Base-by-base conservation (phyloP, 1,140 invertebrate species). In the Laupala kohalensis region DNA sequence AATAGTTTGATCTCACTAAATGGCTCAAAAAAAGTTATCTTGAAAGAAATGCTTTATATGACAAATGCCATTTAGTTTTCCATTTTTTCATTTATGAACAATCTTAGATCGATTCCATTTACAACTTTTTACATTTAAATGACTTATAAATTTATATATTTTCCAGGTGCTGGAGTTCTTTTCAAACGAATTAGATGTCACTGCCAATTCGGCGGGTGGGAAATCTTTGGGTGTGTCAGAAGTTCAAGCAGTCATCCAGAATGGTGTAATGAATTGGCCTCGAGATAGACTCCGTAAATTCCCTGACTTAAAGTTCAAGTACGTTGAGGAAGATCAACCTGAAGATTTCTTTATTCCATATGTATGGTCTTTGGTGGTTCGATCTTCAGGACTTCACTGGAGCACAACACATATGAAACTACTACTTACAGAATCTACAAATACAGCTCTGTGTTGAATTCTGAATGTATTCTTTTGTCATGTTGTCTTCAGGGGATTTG, bases 261-360 rank as follows among this genome's bases (percentile, higher is more conserved):
- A 94, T 77, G 94, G 93, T 5, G 90, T 86, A 12, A 70, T 73
- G 4, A 77, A 78, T 68, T 79, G 78, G 75, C 92, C 93, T 29
- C 91, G 88, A 75, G 95, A 98, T 81, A 88, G 93, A 76, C 83
- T 98, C 70, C 91, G 97, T 93, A 98, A 97, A 91, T 98, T 99
- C 81, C 96, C 97, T 1, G 97, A 99, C 77, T 81, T 99, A 64
- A 99, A 98, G 81, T 99, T 99, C 82, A 94, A 96, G 75, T 99
- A 99, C 79, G 96, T 99, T 0, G 97, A 99, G 84, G 97, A 99
- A 82, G 96, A 98, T 73, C 90, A 94, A 73, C 97, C 97, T 0
- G 96, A 99, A 80, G 96, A 99, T 78, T 99, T 99, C 83, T 99
- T 99, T 82, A 95, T 98, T 77, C 97, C 97, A 9, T 99, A 99